These are phyloP conservation scores for Trachemys scripta DNA, from an alignment of 2,113 vertebrate species.

Conservation along the genomic window DNA sequence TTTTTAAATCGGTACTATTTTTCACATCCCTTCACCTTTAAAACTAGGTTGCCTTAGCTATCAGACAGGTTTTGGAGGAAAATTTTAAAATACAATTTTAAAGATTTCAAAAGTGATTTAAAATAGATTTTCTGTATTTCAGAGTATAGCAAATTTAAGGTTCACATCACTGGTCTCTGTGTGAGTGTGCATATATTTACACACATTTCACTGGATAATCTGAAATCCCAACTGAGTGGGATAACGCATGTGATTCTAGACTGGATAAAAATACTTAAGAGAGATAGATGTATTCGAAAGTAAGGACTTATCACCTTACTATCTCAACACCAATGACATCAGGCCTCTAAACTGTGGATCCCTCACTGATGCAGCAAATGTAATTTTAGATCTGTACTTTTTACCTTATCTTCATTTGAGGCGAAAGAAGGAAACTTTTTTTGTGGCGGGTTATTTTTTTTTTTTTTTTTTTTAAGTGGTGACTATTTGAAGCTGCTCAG, in stretches of 20 bases:
- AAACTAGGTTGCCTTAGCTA: not conserved
- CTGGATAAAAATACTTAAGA: not conserved
- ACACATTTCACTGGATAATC: accelerated
- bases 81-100: constrained; percentile 12
- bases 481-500: not conserved
- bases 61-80: not conserved
- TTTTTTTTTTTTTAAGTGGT: not conserved
- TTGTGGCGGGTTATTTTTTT: not conserved
- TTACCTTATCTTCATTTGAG: constrained; percentile 5
- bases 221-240: not conserved
- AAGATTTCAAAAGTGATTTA: not conserved
- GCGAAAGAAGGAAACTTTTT: not conserved
- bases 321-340: not conserved
- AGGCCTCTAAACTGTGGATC: not conserved
- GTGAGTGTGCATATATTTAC: not conserved
- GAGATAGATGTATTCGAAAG: not conserved
- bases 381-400: not conserved
- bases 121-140: not conserved
- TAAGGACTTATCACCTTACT: not conserved
- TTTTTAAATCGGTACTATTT: not conserved
- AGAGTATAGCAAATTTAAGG: not conserved
- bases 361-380: constrained; percentile 9
- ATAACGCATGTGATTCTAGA: not conserved
- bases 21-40: not conserved
- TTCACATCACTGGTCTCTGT: not conserved